Evolutionary conservation across 2,797 vertebrate species (phyloP), one percentile per base, ranked within the genome.

Genomic region (Bucorvus abyssinicus): DNA sequence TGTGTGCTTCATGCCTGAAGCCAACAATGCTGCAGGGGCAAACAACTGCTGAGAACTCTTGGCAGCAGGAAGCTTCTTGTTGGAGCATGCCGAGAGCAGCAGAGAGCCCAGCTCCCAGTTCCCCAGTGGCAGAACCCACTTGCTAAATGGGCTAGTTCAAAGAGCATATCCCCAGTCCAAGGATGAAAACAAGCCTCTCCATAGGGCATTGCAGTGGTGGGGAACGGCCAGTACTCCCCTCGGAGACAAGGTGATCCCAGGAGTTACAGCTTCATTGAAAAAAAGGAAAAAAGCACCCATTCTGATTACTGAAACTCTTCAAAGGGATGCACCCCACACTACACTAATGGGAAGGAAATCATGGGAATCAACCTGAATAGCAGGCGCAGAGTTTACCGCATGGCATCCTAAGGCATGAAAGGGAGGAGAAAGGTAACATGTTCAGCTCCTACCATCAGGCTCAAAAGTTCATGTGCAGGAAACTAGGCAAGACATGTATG

Each of bases 1-100:
- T 52, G 38, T 78, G 74, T 63, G 80, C 42, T 67, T 12, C 0
- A 5, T 71, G 69, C 85, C 76, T 89, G 89, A 42, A 87, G 85
- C 91, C 85, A 87, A 1, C 26, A 68, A 73, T 59, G 88, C 91
- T 94, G 61, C 52, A 59, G 70, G 92, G 86, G 77, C 73, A 96
- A 86, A 61, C 56, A 77, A 53, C 79, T 75, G 76, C 82, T 91
- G 79, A n/a, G 80, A 81, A n/a, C 67, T 71, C 59, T 61, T 63
- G 55, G 75, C 52, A 79, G 86, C 16, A 11, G 84, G 67, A 79
- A 45, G 23, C 19, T 90, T 84, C 95, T 76, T 87, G 92, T 84
- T 82, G 80, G 74, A 89, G 55, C 91, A 78, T 0, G 83, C 47
- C 0, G 4, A 85, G 53, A 86, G 63, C 67, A 81, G 44, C 90